Percentiles rank a stretch among this genome's conserved stretches.
Conservation (phyloP, 2,113 vertebrate genomes). For the Pachycephala philippinensis region DNA sequence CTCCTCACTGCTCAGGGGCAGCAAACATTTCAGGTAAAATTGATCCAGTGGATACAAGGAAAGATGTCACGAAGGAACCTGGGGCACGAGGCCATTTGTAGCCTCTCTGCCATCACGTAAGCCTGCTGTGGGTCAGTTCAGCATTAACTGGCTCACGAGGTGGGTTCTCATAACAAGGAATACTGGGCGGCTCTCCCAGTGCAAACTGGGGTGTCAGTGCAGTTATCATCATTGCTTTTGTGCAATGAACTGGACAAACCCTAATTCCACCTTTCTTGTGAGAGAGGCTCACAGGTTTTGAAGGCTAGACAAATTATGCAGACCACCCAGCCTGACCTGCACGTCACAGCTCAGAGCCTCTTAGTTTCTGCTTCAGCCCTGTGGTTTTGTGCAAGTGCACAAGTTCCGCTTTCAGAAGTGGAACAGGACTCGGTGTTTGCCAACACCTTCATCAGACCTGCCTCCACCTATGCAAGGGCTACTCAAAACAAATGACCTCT, state of each 20-base stretch:
- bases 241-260: not conserved
- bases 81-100: not conserved
- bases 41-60: not conserved
- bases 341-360: not conserved
- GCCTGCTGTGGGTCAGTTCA: not conserved
- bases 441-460: not conserved
- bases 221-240: not conserved
- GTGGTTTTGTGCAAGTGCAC: not conserved
- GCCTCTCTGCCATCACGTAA: not conserved
- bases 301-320: not conserved
- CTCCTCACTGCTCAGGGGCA: not conserved
- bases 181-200: fast-evolving
- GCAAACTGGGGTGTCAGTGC: not conserved
- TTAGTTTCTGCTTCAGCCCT: not conserved
- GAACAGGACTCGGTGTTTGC: not conserved
- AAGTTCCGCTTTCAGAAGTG: not conserved
- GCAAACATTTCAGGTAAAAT: constrained; percentile 41
- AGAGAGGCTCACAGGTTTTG: not conserved
- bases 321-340: not conserved
- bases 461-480: not conserved
- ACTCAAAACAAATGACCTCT: not conserved
- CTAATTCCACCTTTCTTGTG: not conserved
- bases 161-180: not conserved
- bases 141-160: not conserved
- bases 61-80: not conserved